Conservation (phyloP, 2,797 vertebrate genomes). For the Eulemur rubriventer region DNA sequence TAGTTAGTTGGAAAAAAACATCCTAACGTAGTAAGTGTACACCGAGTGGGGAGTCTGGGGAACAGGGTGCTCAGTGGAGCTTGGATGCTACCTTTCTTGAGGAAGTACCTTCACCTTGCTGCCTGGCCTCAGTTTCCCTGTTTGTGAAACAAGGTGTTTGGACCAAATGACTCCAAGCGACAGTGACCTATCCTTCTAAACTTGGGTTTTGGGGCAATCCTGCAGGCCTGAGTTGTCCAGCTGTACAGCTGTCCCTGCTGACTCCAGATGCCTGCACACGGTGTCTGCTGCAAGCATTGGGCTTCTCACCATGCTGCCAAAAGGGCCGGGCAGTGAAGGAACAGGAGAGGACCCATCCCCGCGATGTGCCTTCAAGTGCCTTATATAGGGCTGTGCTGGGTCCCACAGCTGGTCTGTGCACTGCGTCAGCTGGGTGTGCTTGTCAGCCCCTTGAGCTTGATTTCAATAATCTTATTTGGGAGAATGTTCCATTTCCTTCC, state of each 20-base stretch:
- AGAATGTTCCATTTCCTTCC: not conserved
- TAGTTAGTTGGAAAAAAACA: not conserved
- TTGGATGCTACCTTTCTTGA: not conserved
- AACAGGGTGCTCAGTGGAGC: not conserved
- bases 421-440: not conserved
- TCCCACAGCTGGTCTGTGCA: not conserved
- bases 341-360: not conserved
- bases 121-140: not conserved
- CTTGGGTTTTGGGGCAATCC: not conserved
- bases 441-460: not conserved
- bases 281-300: conserved; percentile 12
- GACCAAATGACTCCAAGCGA: not conserved
- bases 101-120: not conserved
- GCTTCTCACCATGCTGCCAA: not conserved
- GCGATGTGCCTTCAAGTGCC: not conserved
- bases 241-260: not conserved
- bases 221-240: not conserved
- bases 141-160: not conserved
- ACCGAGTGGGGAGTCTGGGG: accelerated
- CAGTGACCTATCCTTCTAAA: not conserved
- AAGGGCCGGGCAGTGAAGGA: not conserved
- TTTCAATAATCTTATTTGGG: not conserved
- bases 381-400: not conserved
- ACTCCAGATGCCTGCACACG: not conserved
- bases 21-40: too few species aligned